Base-by-base conservation (phyloP, 2,113 vertebrate species). In the Reinhardtius hippoglossoides region DNA sequence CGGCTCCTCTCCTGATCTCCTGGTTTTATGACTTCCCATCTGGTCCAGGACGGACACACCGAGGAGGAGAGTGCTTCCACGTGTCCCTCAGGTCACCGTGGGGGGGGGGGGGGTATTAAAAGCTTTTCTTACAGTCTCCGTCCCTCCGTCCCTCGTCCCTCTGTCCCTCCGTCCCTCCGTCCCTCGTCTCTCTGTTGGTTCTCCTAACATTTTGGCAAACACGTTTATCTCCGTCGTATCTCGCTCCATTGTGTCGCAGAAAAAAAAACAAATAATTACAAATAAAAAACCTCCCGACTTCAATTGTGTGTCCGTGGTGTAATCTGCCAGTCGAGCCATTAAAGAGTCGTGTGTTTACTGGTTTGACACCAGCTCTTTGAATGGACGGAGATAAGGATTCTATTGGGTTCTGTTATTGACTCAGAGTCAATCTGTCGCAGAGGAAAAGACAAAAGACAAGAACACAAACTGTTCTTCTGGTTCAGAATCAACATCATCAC, bases 21-120 rank as follows among this genome's bases (percentile, higher is more conserved):
- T 67, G 46, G 71, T 83, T 94, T 93, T 90, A 91, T 83, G 87
- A 62, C 16, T 72, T 75, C 72, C 90, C 90, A 92, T 93, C 92
- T 94, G 91, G 76, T 85, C 62, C 27, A 12, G 21, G 5, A 1
- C 3, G 1, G 54, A 67, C 67, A 54, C 15, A 69, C 48, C 78
- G n/a, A 63, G 80, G 85, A 79, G 67, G 40, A 68, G 66, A 31
- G 16, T 35, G 24, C 62, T 58, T 75, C 35, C 62, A 15, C 42
- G 78, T 73, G 67, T 13, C 27, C 52, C 60, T 9, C 27, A 67
- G 44, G 52, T 77, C 58, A 4, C 52, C 65, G 2, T 21, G 52
- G 65, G 64, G 69, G 78, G n/a, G 57, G 52, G 65, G 64, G 69
- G 78, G n/a, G 57, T 5, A 73, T 78, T 81, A 84, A 84, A 83